Evolutionary conservation across 2,113 vertebrate species (phyloP), one percentile per base, ranked within the genome.

Genomic region (Actenoides hombroni): DNA sequence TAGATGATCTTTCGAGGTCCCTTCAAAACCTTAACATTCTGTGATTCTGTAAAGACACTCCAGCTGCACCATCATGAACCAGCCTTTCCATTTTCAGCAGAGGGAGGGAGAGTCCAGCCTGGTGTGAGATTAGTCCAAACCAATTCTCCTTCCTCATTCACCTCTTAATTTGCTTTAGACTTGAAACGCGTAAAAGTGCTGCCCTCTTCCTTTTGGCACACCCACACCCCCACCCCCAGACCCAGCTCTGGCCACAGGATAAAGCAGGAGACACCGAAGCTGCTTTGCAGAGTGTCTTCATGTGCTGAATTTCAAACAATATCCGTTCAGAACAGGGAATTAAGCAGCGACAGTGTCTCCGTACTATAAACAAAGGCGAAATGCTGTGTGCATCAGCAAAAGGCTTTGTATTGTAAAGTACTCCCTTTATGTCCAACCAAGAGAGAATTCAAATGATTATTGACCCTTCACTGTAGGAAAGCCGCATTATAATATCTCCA

Each of bases 391-490:
- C 93, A 88, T 95, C 93, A 88, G 95, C 92, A 95, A 92, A 96
- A 79, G 88, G 78, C 88, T 97, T 91, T 90, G 79, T 64, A 6
- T 81, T 78, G 91, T 75, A 16, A 93, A 94, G 73, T 5, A 68
- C 61, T 94, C 86, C 78, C 88, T 95, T 95, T 91, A 35, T 95
- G 92, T 90, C 81, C 71, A 65, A 61, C 78, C 93, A 67, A 86
- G 79, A 90, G 88, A 92, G 95, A 70, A 92, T 90, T 93, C 88
- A 54, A 94, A 95, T 91, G 37, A 33, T 83, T 96, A 92, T 94
- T 95, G 97, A 97, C 94, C 92, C 82, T 83, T 11, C 79, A 3
- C 93, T 88, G 93, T 88, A 95, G 94, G 95, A 70, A 92, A 94
- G 84, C 39, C 28, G 16, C 94, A 84, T 95, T 92, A 86, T 94